Conservation (phyloP, 2,888 invertebrate species). For the Dioctria rufipes region DNA sequence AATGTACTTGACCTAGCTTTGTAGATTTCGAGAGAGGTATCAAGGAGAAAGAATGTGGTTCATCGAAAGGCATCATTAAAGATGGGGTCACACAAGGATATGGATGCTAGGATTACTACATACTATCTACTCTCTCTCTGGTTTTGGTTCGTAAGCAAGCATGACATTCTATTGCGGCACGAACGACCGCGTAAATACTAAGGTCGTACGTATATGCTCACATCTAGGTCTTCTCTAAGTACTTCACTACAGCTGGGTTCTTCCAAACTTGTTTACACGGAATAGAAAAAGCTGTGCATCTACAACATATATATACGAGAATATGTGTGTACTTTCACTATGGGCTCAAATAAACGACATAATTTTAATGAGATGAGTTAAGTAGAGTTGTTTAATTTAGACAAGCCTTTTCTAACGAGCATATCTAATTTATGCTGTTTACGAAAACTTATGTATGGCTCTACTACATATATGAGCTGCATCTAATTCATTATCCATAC, state of each 20-base stretch:
- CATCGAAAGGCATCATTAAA: neutral
- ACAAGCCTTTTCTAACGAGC: slow-evolving; percentile 11
- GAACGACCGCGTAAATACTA: slow-evolving; percentile 27
- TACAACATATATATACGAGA: neutral
- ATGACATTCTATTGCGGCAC: neutral
- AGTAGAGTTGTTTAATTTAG: neutral
- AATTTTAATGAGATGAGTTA: slow-evolving; percentile 14
- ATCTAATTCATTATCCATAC: no score
- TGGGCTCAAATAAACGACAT: neutral
- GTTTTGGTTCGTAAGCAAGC: neutral
- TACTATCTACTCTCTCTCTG: no score
- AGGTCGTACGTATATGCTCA: slow-evolving; percentile 21
- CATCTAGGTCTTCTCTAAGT: neutral
- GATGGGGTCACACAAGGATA: neutral
- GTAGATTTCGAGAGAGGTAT: slow-evolving; percentile 4
- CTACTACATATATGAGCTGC: neutral
- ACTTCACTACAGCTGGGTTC: no score
- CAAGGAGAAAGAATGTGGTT: neutral
- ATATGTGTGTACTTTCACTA: neutral
- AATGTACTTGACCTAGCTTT: slow-evolving; percentile 47
- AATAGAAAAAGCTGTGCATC: no score
- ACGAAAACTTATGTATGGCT: neutral
- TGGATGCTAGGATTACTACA: no score
- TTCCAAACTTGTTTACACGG: no score
- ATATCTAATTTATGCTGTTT: slow-evolving; percentile 33